These are phyloP conservation scores for Neoniphon sammara DNA, from an alignment of 2,797 vertebrate species.

Conservation along the genomic window DNA sequence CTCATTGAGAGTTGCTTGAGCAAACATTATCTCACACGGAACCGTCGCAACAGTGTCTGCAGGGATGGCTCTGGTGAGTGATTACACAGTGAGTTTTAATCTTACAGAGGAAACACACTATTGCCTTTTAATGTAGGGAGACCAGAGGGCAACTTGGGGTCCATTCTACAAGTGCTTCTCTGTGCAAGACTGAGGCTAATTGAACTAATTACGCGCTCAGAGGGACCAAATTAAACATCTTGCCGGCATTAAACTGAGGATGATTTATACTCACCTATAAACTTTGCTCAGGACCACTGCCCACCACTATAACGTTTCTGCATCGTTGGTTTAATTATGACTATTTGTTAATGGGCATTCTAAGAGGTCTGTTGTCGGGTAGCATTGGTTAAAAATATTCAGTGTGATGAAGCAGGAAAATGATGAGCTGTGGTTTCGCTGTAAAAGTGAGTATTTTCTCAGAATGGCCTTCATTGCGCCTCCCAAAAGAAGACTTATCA, in stretches of 20 bases:
- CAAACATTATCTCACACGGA: constrained; percentile 78
- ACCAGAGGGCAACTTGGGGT: constrained; percentile 53
- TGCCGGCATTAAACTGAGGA: constrained; percentile 71
- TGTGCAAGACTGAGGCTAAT: constrained; percentile 57
- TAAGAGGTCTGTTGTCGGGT: constrained; percentile 22
- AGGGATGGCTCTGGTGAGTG: constrained; percentile 61
- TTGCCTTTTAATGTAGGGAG: constrained; percentile 58
- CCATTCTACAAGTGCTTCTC: constrained; percentile 50
- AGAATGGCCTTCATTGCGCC: constrained; percentile 30
- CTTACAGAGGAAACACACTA: constrained; percentile 57
- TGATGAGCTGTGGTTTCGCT: constrained; percentile 43
- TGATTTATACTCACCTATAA: constrained; percentile 75
- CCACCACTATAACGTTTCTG: constrained; percentile 47
- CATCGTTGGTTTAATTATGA: constrained; percentile 66
- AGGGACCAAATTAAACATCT: constrained; percentile 70
- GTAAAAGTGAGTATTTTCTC: neutral
- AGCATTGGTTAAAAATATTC: constrained; percentile 38
- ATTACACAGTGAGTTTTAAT: constrained; percentile 69
- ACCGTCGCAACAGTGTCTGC: constrained; percentile 55
- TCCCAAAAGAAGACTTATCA: constrained; percentile 22
- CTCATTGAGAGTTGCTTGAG: constrained; percentile 74
- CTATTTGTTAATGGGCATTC: constrained; percentile 61
- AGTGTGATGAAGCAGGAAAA: constrained; percentile 22
- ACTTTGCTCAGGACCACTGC: constrained; percentile 57
- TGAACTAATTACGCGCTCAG: constrained; percentile 71